Conservation (phyloP, 1,140 invertebrate genomes). For the Euschistus heros region DNA sequence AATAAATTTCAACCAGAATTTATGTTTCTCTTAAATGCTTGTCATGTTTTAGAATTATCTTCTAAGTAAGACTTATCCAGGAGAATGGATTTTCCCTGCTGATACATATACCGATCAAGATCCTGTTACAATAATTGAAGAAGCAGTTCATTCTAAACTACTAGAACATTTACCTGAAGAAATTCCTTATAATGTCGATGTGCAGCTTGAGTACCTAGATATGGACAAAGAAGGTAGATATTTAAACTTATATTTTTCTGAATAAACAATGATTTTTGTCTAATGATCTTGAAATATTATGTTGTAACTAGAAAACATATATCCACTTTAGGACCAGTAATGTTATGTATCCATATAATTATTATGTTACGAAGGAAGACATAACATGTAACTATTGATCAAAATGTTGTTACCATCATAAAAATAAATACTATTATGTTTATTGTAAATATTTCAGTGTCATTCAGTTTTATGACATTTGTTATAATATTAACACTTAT, state of each 20-base stretch:
- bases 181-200: slow-evolving; percentile 64
- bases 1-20: no score
- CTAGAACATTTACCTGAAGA: slow-evolving; percentile 68
- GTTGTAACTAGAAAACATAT: no score
- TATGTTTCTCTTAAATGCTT: slow-evolving; percentile 15
- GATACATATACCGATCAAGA: slow-evolving; percentile 58
- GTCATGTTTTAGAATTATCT: slow-evolving; percentile 55
- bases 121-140: slow-evolving; percentile 52
- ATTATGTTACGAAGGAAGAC: no score
- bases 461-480: no score
- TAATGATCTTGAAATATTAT: background rate
- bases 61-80: slow-evolving; percentile 47
- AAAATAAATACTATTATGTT: no score
- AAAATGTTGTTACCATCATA: no score
- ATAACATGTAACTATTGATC: no score
- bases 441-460: no score
- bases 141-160: slow-evolving; percentile 64
- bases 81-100: slow-evolving; percentile 52
- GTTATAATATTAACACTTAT: no score
- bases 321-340: no score
- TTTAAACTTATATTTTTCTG: slow-evolving; percentile 2
- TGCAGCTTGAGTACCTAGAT: slow-evolving; percentile 55
- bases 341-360: no score
- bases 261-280: background rate
- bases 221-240: slow-evolving; percentile 41